Conservation (phyloP, 2,888 invertebrate genomes). For the Drymonia ruficornis region DNA sequence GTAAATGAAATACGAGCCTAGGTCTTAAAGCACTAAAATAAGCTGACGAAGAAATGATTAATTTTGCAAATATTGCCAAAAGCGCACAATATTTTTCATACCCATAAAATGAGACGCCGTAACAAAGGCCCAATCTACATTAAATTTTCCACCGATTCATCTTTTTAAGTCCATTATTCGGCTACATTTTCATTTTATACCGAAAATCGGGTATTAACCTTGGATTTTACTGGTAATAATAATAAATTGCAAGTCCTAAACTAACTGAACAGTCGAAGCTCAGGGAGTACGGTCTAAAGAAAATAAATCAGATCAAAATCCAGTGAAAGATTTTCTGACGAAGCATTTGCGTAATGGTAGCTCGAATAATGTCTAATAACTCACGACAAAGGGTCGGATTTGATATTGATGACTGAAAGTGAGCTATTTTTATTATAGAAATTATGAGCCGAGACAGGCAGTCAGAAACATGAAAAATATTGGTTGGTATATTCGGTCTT, state of each 20-base stretch:
- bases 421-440: constrained; percentile 29
- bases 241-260: not conserved
- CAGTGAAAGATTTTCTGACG: constrained; percentile 23
- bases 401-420: constrained; percentile 15
- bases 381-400: constrained; percentile 1
- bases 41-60: not conserved
- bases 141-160: not conserved
- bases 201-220: not conserved
- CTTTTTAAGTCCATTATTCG: not conserved
- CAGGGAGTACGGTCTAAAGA: not conserved
- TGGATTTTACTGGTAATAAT: not conserved
- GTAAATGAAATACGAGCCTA: too few species aligned
- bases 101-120: not conserved
- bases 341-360: constrained; percentile 14
- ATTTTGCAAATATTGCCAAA: not conserved
- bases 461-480: not conserved
- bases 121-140: not conserved
- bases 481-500: not conserved
- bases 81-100: not conserved
- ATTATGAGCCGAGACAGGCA: not conserved
- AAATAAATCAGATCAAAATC: constrained; percentile 9
- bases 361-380: not conserved
- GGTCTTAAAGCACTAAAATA: not conserved
- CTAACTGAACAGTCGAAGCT: not conserved
- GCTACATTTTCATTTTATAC: not conserved